Base-by-base conservation (phyloP, 1,140 invertebrate species). In the Eurosta solidaginis region DNA sequence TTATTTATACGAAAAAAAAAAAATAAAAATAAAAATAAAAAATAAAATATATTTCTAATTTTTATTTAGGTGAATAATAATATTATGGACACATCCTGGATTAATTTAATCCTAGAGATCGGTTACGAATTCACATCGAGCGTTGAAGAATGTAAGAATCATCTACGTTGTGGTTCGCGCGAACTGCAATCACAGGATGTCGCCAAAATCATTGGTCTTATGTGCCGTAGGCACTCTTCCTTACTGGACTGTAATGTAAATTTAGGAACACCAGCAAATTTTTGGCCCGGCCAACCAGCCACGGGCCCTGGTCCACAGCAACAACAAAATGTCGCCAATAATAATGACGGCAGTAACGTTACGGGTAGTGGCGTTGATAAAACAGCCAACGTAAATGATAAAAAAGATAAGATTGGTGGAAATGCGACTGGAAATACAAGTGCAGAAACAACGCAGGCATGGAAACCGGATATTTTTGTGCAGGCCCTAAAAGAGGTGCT, bases 391-490 rank as follows among this genome's bases (percentile, higher is more conserved):
- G 49, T 87, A 76, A 89, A 88, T 78, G 90, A 91, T 78, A 83
- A 88, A 59, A 86, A 86, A 78, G 85, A 86, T 45, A 90, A 90
- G 79, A 90, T 90, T 79, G 80, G 81, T 80, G 77, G 84, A 82
- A 89, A 52, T 14, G 42, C 74, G 68, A 40, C 73, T 2, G 68
- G 63, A 27, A 36, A 49, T 6, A 76, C 50, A 52, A 52, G 77
- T 14, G 82, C 80, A 83, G 85, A 82, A 78, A 88, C 82, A 49
- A 88, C 86, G 89, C 77, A 90, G n/a, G 92, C 94, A 2, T 99
- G 97, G 97, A 98, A 97, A 89, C 91, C 96, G 12, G 97, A 98
- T 84, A 91, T 96, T 68, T 98, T 98, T 88, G 93, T 98, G 9
- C 94, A 97, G 85, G 92, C 95, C 45, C 86, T 98, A 9, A 96